Percentiles rank a stretch among this genome's conserved stretches.
Evolutionary conservation across 1,140 invertebrate species (phyloP).

Genomic region (Anoplophora glabripennis): DNA sequence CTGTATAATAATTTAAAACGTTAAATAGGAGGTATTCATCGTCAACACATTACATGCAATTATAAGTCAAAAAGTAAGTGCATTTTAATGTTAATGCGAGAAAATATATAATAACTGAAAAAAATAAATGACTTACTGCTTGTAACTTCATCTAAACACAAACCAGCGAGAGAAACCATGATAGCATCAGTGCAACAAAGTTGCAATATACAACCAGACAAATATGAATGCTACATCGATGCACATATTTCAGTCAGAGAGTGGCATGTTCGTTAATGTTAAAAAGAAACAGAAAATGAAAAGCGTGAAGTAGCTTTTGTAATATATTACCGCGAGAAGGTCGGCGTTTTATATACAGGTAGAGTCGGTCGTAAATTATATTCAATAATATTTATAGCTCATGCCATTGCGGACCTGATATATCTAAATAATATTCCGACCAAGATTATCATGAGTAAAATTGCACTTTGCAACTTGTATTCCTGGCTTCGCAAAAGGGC

Average conservation of each 20-base stretch:
- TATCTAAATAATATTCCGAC: constrained; percentile 36
- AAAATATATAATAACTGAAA: constrained; percentile 1
- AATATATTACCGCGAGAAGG: constrained; percentile 25
- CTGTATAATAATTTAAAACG: too few species aligned
- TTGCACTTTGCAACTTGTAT: too few species aligned
- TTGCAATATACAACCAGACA: constrained; percentile 26
- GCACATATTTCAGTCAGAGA: constrained; percentile 9
- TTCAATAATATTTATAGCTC: constrained; percentile 42
- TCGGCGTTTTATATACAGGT: constrained; percentile 40
- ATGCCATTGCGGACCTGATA: constrained; percentile 35
- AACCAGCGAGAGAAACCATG: constrained; percentile 11
- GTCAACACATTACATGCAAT: too few species aligned
- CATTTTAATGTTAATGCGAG: constrained; percentile 5
- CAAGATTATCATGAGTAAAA: too few species aligned
- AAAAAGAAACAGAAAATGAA: constrained; percentile 17
- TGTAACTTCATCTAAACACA: constrained; percentile 18
- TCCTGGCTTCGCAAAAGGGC: too few species aligned
- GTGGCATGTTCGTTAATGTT: constrained; percentile 13
- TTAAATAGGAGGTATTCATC: too few species aligned
- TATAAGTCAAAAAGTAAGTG: background rate
- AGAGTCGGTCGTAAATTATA: constrained; percentile 41
- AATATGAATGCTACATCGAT: constrained; percentile 9
- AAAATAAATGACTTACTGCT: constrained; percentile 9
- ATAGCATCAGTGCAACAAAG: constrained; percentile 24
- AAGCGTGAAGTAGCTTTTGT: constrained; percentile 14